Conservation (phyloP, 2,888 invertebrate genomes). For the Orthosia cruda region DNA sequence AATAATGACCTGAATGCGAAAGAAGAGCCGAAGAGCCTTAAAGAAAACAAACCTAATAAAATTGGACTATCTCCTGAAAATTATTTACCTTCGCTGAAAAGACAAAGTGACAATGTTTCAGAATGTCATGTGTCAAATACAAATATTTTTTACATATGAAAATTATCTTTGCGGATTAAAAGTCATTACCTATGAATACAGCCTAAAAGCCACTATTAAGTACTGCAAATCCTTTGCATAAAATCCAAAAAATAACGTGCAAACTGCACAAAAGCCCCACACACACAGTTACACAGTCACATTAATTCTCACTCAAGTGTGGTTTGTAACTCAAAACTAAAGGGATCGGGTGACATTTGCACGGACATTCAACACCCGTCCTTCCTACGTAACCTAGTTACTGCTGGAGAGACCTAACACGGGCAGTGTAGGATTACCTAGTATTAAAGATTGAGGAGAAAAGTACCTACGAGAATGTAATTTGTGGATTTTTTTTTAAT, state of each 20-base stretch:
- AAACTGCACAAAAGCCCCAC: not conserved
- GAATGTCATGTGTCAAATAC: too few relatives aligned
- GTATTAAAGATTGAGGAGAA: slow-evolving; percentile 13
- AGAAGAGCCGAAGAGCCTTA: too few relatives aligned
- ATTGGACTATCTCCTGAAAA: not conserved
- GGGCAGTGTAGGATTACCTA: slow-evolving; percentile 49
- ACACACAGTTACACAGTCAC: slow-evolving; percentile 28
- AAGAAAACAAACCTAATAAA: not conserved
- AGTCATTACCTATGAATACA: too few relatives aligned
- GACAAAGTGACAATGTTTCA: too few relatives aligned
- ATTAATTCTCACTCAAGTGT: slow-evolving; percentile 59
- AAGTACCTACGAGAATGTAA: not conserved
- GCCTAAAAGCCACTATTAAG: too few relatives aligned
- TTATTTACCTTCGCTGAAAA: too few relatives aligned
- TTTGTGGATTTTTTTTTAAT: not conserved
- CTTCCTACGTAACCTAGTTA: slow-evolving; percentile 71
- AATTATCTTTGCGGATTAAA: too few relatives aligned
- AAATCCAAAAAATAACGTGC: not conserved
- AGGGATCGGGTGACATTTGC: slow-evolving; percentile 69
- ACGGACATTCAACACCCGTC: slow-evolving; percentile 69
- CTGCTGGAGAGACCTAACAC: slow-evolving; percentile 53
- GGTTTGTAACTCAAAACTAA: slow-evolving; percentile 73
- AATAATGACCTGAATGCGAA: not conserved
- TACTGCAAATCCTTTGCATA: not conserved
- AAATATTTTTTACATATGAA: too few relatives aligned